Evolutionary conservation across 2,797 vertebrate genomes (phyloP).

Genomic region (Poliocrania exsul): DNA sequence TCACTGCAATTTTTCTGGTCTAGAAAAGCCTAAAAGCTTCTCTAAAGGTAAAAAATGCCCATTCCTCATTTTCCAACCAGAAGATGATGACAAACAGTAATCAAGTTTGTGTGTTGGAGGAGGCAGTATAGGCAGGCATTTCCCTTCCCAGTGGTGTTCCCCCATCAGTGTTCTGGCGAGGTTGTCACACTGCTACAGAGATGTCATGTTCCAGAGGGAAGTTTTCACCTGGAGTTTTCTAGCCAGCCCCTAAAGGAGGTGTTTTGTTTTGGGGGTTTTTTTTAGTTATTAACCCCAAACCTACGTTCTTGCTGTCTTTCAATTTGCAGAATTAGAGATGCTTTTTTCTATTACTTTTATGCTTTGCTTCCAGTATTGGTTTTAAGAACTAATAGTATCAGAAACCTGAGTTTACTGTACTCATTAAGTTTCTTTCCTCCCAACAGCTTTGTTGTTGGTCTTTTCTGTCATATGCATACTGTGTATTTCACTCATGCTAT

Average conservation of each 20-base stretch:
- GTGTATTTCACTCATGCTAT: background rate
- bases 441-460: background rate
- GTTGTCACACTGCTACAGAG: background rate
- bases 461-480: background rate
- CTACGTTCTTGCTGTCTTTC: background rate
- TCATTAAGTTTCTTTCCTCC: background rate
- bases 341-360: background rate
- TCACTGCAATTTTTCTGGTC: background rate
- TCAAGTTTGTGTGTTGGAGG: background rate
- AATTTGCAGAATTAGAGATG: background rate
- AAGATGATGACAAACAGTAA: background rate
- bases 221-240: background rate
- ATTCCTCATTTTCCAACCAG: background rate
- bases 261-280: too few relatives aligned
- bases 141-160: background rate
- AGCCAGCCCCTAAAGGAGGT: background rate
- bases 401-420: background rate
- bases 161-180: too few relatives aligned
- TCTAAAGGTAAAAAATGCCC: background rate
- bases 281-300: background rate
- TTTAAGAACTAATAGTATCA: background rate
- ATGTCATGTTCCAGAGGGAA: background rate
- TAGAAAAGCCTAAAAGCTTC: background rate
- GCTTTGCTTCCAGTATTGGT: background rate
- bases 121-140: background rate